phyloP scores from a whole-genome alignment of 2,888 invertebrate genomes.

The Heliconius sara region DNA sequence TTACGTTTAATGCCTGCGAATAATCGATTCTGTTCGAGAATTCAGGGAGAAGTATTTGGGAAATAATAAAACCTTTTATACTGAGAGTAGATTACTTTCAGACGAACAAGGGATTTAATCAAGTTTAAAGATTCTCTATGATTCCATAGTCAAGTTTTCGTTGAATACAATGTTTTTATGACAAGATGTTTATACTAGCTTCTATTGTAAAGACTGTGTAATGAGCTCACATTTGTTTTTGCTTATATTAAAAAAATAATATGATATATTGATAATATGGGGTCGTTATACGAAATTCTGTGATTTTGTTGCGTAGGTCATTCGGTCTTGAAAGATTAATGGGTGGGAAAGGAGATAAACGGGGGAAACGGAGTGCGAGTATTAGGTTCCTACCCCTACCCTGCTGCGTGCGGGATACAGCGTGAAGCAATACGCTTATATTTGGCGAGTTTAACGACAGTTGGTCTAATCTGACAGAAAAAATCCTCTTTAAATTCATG shows the following conservation, averaged over 20 bases:
- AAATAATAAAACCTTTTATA: slow-evolving; percentile 33
- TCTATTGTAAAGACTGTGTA: neutral
- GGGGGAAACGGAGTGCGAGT: too few relatives aligned
- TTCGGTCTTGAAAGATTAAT: too few relatives aligned
- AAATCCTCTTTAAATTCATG: too few relatives aligned
- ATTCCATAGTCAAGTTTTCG: slow-evolving; percentile 28
- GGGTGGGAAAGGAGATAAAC: too few relatives aligned
- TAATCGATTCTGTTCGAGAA: slow-evolving; percentile 10
- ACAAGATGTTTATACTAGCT: neutral
- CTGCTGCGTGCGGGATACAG: too few relatives aligned
- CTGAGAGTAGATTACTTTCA: slow-evolving; percentile 33
- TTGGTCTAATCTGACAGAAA: too few relatives aligned
- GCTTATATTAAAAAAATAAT: neutral
- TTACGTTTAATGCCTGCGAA: slow-evolving; percentile 3
- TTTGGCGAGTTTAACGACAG: too few relatives aligned
- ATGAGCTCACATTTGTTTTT: neutral
- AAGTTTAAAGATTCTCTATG: slow-evolving; percentile 24
- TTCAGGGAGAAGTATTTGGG: slow-evolving; percentile 20
- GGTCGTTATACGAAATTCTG: too few relatives aligned
- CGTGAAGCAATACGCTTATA: too few relatives aligned
- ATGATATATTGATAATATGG: neutral
- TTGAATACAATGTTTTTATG: slow-evolving; percentile 32
- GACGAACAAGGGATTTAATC: slow-evolving; percentile 38
- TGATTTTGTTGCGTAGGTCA: too few relatives aligned
- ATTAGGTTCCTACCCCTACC: too few relatives aligned